These are phyloP conservation scores for Aporophyla lueneburgensis DNA, from an alignment of 2,888 invertebrate species.

Conservation along the genomic window DNA sequence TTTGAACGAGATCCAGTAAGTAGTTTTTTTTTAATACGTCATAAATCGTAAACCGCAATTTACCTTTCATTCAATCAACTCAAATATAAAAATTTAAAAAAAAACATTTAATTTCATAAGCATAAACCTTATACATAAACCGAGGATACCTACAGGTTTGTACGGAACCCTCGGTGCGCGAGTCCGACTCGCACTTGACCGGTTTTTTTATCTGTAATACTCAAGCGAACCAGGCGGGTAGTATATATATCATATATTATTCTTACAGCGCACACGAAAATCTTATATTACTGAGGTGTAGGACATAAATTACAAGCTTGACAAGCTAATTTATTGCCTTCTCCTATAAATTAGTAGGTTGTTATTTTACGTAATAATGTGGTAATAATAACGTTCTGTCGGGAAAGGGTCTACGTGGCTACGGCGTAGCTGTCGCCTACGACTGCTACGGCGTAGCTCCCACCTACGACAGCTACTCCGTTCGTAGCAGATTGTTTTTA, in stretches of 20 bases:
- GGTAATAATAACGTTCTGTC: slow-evolving; percentile 37
- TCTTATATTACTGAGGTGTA: slow-evolving; percentile 56
- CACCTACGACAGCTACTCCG: slow-evolving; percentile 20
- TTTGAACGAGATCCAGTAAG: too few relatives aligned
- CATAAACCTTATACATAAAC: too few relatives aligned
- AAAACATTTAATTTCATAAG: too few relatives aligned
- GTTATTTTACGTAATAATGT: slow-evolving; percentile 58
- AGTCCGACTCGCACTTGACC: too few relatives aligned
- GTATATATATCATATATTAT: slow-evolving; percentile 40
- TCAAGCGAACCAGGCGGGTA: background rate
- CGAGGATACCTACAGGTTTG: too few relatives aligned
- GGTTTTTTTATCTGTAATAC: slow-evolving; percentile 26
- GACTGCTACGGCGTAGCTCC: slow-evolving; percentile 28
- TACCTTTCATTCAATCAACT: too few relatives aligned
- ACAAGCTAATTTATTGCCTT: slow-evolving; percentile 61
- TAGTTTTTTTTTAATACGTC: too few relatives aligned
- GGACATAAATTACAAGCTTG: slow-evolving; percentile 55
- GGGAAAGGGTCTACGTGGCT: slow-evolving; percentile 52
- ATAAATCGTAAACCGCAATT: too few relatives aligned
- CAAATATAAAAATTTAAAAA: too few relatives aligned
- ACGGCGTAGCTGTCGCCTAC: slow-evolving; percentile 40
- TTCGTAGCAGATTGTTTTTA: slow-evolving; percentile 31
- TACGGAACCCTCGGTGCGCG: too few relatives aligned
- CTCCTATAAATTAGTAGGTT: slow-evolving; percentile 55
- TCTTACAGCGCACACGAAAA: slow-evolving; percentile 44